Percentiles rank a stretch among this genome's conserved stretches.
phyloP scores from a whole-genome alignment of 2,888 invertebrate species.

The Ophioninae sp. region DNA sequence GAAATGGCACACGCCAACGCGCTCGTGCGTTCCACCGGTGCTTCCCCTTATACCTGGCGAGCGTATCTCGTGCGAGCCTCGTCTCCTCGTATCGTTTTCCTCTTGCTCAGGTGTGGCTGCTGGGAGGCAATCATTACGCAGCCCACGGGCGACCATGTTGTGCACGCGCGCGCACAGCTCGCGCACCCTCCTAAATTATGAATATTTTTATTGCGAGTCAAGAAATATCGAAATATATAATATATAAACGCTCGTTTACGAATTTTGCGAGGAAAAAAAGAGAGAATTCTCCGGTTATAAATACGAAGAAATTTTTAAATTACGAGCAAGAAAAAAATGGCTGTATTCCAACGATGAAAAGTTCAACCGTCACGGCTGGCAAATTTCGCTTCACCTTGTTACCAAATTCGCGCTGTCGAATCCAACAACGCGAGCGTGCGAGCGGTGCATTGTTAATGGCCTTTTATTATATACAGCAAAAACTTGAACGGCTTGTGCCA shows the following conservation, averaged over 20 bases:
- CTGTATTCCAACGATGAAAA: too few species aligned
- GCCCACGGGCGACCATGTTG: slow-evolving; percentile 25
- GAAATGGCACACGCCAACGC: slow-evolving; percentile 49
- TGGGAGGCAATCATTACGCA: slow-evolving; percentile 49
- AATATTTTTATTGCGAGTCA: too few species aligned
- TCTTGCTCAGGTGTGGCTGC: slow-evolving; percentile 51
- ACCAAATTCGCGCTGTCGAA: not conserved
- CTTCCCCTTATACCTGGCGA: slow-evolving; percentile 15
- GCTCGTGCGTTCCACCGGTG: slow-evolving; percentile 12
- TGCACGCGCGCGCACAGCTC: slow-evolving; percentile 2
- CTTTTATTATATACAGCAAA: not conserved
- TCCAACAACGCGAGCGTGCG: not conserved
- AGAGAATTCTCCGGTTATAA: too few species aligned
- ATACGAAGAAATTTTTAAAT: too few species aligned
- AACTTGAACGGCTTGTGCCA: slow-evolving; percentile 7
- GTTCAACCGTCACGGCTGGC: too few species aligned
- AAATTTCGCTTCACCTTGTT: too few species aligned
- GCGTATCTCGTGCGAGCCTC: not conserved
- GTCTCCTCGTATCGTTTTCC: slow-evolving; percentile 16
- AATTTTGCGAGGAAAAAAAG: too few species aligned
- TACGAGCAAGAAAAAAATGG: too few species aligned
- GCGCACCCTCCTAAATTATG: too few species aligned
- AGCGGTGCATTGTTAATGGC: not conserved
- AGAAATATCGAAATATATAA: too few species aligned
- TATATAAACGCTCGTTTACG: too few species aligned